A percentile compares a stretch with the other conserved stretches of the same genome.
Conservation (phyloP, 2,888 invertebrate genomes). For the Aphidius colemani region DNA sequence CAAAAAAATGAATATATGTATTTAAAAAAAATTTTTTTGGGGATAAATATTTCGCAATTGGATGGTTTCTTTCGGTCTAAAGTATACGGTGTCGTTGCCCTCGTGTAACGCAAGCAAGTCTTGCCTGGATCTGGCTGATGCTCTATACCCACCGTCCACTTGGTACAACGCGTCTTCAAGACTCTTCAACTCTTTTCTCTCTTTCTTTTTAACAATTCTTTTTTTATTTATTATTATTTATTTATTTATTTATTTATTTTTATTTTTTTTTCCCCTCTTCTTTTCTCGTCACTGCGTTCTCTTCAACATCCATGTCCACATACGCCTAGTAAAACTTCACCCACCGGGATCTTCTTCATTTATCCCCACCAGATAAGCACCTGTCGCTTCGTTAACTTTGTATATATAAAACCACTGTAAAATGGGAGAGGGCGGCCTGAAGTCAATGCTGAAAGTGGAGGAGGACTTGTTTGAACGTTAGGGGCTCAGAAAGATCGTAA, state of each 20-base stretch:
- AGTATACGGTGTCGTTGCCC: constrained; percentile 19
- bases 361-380: no score
- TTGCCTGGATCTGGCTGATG: constrained; percentile 21
- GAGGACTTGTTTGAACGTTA: constrained; percentile 42
- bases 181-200: constrained; percentile 2
- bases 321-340: neutral
- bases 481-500: constrained; percentile 54
- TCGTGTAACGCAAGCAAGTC: constrained; percentile 19
- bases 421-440: neutral
- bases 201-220: no score
- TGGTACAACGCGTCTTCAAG: neutral
- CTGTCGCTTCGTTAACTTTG: neutral
- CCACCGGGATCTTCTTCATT: no score
- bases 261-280: no score
- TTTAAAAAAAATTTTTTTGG: no score
- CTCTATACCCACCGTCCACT: constrained; percentile 21
- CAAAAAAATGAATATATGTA: no score
- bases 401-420: no score
- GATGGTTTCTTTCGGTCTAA: no score
- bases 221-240: no score
- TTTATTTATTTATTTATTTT: no score
- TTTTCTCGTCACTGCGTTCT: no score
- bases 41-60: no score
- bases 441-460: constrained; percentile 21
- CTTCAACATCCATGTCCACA: neutral